Evolutionary conservation across 2,888 invertebrate species (phyloP), one percentile per base, ranked within the genome.

Genomic region (Campoletis raptor): DNA sequence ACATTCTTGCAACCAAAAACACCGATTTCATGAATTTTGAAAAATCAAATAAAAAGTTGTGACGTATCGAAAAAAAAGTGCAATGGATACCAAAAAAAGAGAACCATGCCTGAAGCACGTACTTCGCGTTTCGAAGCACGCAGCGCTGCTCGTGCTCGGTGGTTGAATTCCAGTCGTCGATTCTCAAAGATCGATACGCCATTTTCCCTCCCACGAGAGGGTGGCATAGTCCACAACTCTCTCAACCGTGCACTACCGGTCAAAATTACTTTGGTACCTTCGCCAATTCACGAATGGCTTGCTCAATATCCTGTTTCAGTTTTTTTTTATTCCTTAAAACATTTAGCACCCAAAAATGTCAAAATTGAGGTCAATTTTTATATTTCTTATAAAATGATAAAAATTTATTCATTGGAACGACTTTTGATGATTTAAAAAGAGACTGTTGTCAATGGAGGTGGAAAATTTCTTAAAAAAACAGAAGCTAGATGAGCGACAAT

Each of bases 161-260:
- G 30, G 30, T 12, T 15, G 61, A 61, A 30, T 30, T 72, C 61
- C 72, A 70, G 42, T 79, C 83, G 83, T 80, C 83, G 80, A 84
- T 84, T 84, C 84, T 80, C 80, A 64, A 84, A 84, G 80, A 84
- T 84, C 84, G 84, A 84, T 84, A 84, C 79, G 80, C 84, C 69
- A 84, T 74, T 79, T 80, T 84, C 69, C 77, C 82, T 79, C 83
- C 70, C 48, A 42, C 74, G 54, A 67, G 37, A 6, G n/a, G 57
- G 15, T 61, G 61, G 40, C 57, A 37, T 37, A 57, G 37, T 54
- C 21, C 37, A 8, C 40, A 21, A 24, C 37, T 74, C 37, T 37
- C 40, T 21, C n/a, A 15, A 57, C 15, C 12, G 21, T 42, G 42
- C 24, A 42, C 67, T 40, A 67, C 37, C 42, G 69, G 42, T 69